Base-by-base conservation (phyloP, 2,113 vertebrate genomes). In the Megalops atlanticus region DNA sequence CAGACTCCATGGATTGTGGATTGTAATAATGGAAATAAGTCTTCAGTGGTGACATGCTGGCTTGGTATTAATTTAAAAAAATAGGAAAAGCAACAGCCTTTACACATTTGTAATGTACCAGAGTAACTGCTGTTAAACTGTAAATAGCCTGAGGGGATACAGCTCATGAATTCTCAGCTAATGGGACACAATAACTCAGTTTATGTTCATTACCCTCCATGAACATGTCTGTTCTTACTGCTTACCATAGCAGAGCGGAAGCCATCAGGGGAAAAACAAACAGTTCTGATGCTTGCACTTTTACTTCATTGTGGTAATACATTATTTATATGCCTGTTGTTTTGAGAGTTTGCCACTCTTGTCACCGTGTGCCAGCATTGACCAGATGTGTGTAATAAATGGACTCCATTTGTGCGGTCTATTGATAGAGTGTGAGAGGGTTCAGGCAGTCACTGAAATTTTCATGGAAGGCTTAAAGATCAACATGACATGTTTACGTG, bases 341-440 rank as follows among this genome's bases (percentile, higher is more conserved):
- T 84, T 74, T 47, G 6, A n/a, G 12, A 27, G n/a, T 64, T 31
- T n/a, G 2, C 45, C 49, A 11, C 72, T 15, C 36, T 47, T 45
- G 41, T n/a, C 36, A 75, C 81, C 82, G 71, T 18, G 24, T 58
- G 47, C 54, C 64, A 71, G 74, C 73, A 41, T 45, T 83, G 74
- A 76, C 68, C 86, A 89, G 72, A 83, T 87, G 85, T 84, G 84
- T 76, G 7, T 31, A 27, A 64, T 77, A 31, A 21, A 47, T 21
- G 33, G 16, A 0, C 58, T 43, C 47, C 35, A 77, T 64, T 15
- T 24, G 3, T 64, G 58, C 31, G 58, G 31, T 64, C n/a, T n/a
- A n/a, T 64, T 64, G 24, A 64, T 10, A 64, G 43, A 6, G 14
- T 14, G 14, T 14, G 43, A 45, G 43, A 64, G 27, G n/a, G 8